Evolutionary conservation across 2,113 vertebrate genomes (phyloP).

Genomic region (Pterophyllum scalare): DNA sequence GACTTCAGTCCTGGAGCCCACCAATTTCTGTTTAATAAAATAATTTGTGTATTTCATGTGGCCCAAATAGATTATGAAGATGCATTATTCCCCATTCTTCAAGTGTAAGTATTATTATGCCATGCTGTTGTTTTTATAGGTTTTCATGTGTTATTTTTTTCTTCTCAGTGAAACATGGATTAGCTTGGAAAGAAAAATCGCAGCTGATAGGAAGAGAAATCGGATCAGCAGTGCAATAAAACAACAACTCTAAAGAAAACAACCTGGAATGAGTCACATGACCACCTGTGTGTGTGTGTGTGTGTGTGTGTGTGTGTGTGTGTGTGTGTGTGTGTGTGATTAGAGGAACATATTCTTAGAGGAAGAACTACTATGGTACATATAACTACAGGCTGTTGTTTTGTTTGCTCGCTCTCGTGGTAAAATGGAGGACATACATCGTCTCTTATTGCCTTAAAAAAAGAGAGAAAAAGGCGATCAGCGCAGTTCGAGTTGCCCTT

Average conservation of each 20-base stretch:
- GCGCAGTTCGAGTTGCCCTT: slow-evolving; percentile 86
- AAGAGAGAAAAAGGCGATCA: slow-evolving; percentile 56
- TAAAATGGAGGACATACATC: slow-evolving; percentile 87
- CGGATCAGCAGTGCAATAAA: slow-evolving; percentile 75
- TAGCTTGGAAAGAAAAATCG: slow-evolving; percentile 75
- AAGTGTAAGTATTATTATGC: slow-evolving; percentile 61
- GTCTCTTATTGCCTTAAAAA: slow-evolving; percentile 82
- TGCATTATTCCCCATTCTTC: slow-evolving; percentile 62
- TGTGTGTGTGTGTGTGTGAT: slow-evolving; percentile 49
- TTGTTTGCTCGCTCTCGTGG: slow-evolving; percentile 78
- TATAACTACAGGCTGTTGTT: slow-evolving; percentile 76
- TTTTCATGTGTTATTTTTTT: slow-evolving; percentile 57
- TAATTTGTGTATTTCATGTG: slow-evolving; percentile 65
- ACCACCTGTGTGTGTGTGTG: neutral
- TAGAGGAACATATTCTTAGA: slow-evolving; percentile 61
- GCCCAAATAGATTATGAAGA: slow-evolving; percentile 67
- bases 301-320: slow-evolving; percentile 20
- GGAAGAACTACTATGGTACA: slow-evolving; percentile 70
- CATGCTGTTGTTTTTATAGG: slow-evolving; percentile 31
- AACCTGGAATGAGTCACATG: slow-evolving; percentile 55
- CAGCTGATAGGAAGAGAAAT: slow-evolving; percentile 71
- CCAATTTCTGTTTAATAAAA: slow-evolving; percentile 48
- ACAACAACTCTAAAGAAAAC: slow-evolving; percentile 65
- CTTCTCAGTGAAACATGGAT: slow-evolving; percentile 62
- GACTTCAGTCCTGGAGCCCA: neutral